Conservation (phyloP, 2,888 invertebrate genomes). For the Hipparchia sbordonii region DNA sequence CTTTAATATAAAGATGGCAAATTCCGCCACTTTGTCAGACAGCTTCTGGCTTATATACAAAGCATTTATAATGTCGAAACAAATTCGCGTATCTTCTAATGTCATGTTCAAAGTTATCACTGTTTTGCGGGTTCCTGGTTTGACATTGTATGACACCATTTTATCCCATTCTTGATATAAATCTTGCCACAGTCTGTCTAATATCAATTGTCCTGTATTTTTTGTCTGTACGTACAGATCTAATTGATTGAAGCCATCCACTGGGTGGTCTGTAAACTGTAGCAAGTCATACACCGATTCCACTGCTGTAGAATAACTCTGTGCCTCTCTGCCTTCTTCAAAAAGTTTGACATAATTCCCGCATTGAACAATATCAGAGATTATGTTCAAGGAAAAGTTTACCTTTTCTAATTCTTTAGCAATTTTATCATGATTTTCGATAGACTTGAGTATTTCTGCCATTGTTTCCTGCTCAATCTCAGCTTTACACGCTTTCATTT, state of each 20-base stretch:
- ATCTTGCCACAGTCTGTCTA: slow-evolving; percentile 72
- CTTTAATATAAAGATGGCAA: slow-evolving; percentile 83
- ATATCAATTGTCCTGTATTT: slow-evolving; percentile 67
- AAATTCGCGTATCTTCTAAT: slow-evolving; percentile 52
- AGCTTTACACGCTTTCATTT: slow-evolving; percentile 79
- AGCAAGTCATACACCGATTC: slow-evolving; percentile 76
- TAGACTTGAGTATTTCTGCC: slow-evolving; percentile 83
- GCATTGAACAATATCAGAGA: slow-evolving; percentile 63
- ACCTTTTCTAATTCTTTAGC: slow-evolving; percentile 81
- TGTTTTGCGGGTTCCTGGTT: slow-evolving; percentile 54
- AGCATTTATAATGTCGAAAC: slow-evolving; percentile 65
- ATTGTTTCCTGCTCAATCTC: slow-evolving; percentile 85
- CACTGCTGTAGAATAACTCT: slow-evolving; percentile 71
- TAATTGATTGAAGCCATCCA: slow-evolving; percentile 76
- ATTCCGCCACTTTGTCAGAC: slow-evolving; percentile 75
- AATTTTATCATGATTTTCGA: slow-evolving; percentile 83
- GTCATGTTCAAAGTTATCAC: slow-evolving; percentile 62
- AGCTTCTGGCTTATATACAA: slow-evolving; percentile 68
- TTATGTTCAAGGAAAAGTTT: slow-evolving; percentile 79
- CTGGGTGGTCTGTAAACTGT: slow-evolving; percentile 67
- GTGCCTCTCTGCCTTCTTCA: slow-evolving; percentile 60
- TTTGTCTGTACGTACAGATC: slow-evolving; percentile 78
- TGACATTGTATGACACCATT: slow-evolving; percentile 69
- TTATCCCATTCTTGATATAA: slow-evolving; percentile 75
- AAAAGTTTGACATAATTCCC: slow-evolving; percentile 64